Base-by-base conservation (phyloP, 2,113 vertebrate genomes). In the Malurus melanocephalus region DNA sequence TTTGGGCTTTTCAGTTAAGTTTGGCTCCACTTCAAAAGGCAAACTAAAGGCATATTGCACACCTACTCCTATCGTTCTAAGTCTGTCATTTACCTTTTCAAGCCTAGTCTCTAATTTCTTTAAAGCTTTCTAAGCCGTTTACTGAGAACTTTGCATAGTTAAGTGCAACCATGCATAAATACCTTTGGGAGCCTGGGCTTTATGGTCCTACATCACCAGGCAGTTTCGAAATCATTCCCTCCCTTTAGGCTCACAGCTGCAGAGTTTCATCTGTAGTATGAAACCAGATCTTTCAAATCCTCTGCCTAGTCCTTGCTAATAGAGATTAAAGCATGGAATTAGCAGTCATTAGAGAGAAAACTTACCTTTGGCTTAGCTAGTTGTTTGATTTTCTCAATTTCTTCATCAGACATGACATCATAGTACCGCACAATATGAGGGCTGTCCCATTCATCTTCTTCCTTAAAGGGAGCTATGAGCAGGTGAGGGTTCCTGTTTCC, bases 401-500 rank as follows among this genome's bases (percentile, higher is more conserved):
- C 99, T 65, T 97, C 93, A 21, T 98, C 94, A 18, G 98, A 98
- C 90, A 99, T 97, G 40, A 98, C 90, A 5, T 99, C 93, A 28
- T 99, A 97, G 95, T 98, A 99, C 67, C 99, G 97, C 5, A 99
- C 98, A 32, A 99, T 99, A 55, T 96, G 98, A 1, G 99, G 99
- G 64, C 97, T 99, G 85, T 99, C 99, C 99, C 99, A 99, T 79
- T 99, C 99, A 10, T 99, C 99, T 85, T 99, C 99, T 81, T 99
- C 98, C 90, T 98, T 98, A 71, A 99, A 96, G 43, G 99, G 99
- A 32, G 97, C 98, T n/a, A 99, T 97, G 84, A 99, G 97, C 49
- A 99, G 98, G 27, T 98, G 96, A 6, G 99, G 98, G 38, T 97
- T 98, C 87, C 93, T 93, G 57, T 98, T 96, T 23, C 98, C 98